Percentiles rank a stretch among this genome's conserved stretches.
phyloP scores from a whole-genome alignment of 2,113 vertebrate species.

The Grammomys surdaster region DNA sequence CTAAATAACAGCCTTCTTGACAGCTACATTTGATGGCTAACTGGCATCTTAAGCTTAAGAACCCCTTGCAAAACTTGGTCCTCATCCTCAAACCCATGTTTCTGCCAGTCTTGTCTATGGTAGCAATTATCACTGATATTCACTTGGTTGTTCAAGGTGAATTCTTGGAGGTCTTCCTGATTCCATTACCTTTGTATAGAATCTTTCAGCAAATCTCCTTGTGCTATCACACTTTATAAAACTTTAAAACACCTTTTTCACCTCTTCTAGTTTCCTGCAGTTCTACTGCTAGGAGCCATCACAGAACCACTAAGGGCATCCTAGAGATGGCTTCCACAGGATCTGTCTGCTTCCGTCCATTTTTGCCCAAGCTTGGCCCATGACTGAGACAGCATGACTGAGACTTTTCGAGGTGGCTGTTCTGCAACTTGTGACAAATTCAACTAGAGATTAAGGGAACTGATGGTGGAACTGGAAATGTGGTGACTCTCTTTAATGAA shows the following conservation, averaged over 20 bases:
- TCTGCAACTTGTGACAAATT: neutral
- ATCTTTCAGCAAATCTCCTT: neutral
- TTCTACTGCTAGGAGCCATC: neutral
- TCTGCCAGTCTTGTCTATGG: neutral
- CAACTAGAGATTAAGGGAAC: neutral
- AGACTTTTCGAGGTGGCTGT: neutral
- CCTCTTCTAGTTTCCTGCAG: neutral
- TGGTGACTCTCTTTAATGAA: neutral
- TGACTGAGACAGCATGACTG: neutral
- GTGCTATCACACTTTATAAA: neutral
- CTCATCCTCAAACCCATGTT: neutral
- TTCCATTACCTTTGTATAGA: neutral
- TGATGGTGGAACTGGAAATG: neutral
- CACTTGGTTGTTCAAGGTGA: slow-evolving; percentile 6
- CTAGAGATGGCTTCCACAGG: neutral
- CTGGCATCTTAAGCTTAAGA: slow-evolving; percentile 9
- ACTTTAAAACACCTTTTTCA: neutral
- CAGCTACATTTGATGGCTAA: slow-evolving; percentile 1
- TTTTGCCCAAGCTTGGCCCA: neutral
- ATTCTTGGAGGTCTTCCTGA: neutral
- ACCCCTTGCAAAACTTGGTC: neutral
- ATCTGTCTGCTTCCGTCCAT: neutral
- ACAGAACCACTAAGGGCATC: too few species aligned
- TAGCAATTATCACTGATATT: neutral
- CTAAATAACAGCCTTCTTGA: neutral